phyloP scores from a whole-genome alignment of 2,113 vertebrate genomes.

The Sus scrofa region DNA sequence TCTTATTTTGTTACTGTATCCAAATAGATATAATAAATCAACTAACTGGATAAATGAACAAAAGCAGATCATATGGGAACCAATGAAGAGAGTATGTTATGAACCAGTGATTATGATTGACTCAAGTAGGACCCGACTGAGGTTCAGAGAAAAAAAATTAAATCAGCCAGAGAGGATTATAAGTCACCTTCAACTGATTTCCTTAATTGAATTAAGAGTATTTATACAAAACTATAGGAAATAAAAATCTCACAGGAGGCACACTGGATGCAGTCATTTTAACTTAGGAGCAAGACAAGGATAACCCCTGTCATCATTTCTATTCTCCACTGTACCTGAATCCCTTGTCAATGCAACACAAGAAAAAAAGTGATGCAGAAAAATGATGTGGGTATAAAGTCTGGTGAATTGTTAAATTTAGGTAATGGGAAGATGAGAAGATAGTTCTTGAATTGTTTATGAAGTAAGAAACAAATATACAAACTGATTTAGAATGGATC shows the following conservation, averaged over 20 bases:
- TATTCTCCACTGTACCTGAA: not conserved
- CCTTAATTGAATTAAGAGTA: not conserved
- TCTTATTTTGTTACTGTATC: not conserved
- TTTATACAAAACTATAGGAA: not conserved
- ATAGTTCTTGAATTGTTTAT: not conserved
- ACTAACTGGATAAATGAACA: not conserved
- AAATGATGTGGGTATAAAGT: not conserved
- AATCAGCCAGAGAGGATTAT: not conserved
- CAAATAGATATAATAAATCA: not conserved
- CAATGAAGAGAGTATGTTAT: not conserved
- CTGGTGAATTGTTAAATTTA: not conserved
- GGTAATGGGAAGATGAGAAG: not conserved
- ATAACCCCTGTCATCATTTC: not conserved
- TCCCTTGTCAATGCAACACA: not conserved
- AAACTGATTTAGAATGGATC: not conserved
- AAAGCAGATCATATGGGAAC: not conserved
- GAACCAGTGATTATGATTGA: not conserved
- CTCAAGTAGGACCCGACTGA: not conserved
- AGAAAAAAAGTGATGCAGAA: not conserved
- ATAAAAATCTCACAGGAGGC: not conserved
- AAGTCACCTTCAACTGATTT: not conserved
- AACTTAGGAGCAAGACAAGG: not conserved
- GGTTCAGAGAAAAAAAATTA: not conserved
- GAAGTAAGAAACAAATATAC: not conserved
- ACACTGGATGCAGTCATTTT: not conserved